Base-by-base conservation (phyloP, 2,113 vertebrate species). In the Hyla sarda region DNA sequence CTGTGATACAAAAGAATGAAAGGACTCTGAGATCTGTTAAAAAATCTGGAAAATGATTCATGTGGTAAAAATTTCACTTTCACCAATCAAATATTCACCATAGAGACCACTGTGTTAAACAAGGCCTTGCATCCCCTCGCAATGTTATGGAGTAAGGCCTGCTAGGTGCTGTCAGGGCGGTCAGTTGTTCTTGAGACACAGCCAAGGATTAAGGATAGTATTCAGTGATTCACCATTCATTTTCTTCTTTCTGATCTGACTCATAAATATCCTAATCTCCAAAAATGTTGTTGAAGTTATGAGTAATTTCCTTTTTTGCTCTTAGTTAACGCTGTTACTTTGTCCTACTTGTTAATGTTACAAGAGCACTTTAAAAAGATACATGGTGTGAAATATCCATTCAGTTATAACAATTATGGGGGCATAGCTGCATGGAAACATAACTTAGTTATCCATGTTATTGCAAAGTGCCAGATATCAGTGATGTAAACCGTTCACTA, bases 231-330 rank as follows among this genome's bases (percentile, higher is more conserved):
- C n/a, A 30, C 47, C 62, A 50, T 74, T 54, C 23, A 73, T 72
- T 84, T 50, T 34, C 62, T 77, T 1, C 76, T 37, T 56, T 30
- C 54, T 17, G 19, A 50, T 87, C 37, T 84, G 82, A 81, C 67
- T 81, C 56, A 84, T 65, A 69, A 67, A 50, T 67, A 28, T 30
- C 62, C 62, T 50, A 50, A 19, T 5, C 30, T 34, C 52, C 6
- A 80, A 1, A 23, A 34, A 11, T 32, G 32, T 12, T 52, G 9
- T 17, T 4, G 54, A 34, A 37, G 54, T n/a, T 78, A 78, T 83
- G 30, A 87, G 56, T 58, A 71, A 87, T 23, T 32, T 41, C 50
- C 62, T 54, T 74, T 5, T 30, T 62, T 60, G 56, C 10, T 41
- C 23, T 32, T 34, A 77, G 13, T 74, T 41, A 45, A 56, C 67